phyloP scores from a whole-genome alignment of 2,888 invertebrate species.

The Prosapia bicincta region DNA sequence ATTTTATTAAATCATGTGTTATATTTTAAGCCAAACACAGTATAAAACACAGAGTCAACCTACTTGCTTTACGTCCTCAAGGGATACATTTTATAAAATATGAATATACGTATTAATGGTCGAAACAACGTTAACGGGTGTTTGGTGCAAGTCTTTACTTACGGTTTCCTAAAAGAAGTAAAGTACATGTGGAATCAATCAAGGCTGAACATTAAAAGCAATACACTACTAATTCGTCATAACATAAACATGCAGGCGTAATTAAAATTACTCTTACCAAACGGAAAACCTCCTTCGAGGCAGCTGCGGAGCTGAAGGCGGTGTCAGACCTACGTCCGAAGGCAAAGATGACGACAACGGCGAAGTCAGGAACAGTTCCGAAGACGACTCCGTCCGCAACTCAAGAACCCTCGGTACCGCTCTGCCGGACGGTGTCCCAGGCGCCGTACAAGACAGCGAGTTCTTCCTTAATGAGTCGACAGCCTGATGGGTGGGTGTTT shows the following conservation, averaged over 20 bases:
- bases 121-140: too few species aligned
- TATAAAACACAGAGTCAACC: too few species aligned
- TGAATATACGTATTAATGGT: too few species aligned
- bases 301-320: conserved; percentile 27
- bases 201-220: too few species aligned
- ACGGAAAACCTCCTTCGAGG: conserved; percentile 47
- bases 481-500: not conserved
- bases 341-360: conserved; percentile 26
- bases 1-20: too few species aligned
- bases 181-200: too few species aligned
- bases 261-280: conserved; percentile 45
- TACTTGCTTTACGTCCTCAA: too few species aligned
- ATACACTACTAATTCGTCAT: too few species aligned
- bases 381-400: conserved; percentile 13
- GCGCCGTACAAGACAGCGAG: conserved; percentile 19
- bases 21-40: too few species aligned
- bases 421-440: not conserved
- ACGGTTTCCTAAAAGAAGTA: too few species aligned
- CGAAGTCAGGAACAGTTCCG: conserved; percentile 8
- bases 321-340: conserved; percentile 27
- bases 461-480: conserved; percentile 11
- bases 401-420: conserved; percentile 6
- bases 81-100: too few species aligned
- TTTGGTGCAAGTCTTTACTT: too few species aligned
- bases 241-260: not conserved